Percentiles rank a stretch among this genome's conserved stretches.
These are phyloP conservation scores for Opisthograptis luteolata DNA, from an alignment of 2,888 invertebrate species.

Conservation along the genomic window DNA sequence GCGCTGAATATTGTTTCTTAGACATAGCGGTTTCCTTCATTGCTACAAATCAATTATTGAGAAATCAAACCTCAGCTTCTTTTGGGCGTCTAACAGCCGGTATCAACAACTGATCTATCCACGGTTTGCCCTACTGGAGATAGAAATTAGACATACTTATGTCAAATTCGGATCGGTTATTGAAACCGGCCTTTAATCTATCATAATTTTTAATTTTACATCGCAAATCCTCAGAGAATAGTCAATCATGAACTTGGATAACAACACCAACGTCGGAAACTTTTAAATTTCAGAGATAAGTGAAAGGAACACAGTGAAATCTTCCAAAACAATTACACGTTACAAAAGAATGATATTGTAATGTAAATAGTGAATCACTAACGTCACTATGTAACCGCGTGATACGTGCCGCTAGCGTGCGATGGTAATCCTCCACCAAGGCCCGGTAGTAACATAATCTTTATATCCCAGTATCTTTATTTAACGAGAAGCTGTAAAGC, in stretches of 20 bases:
- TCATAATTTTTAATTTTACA: too few relatives aligned
- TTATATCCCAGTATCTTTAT: constrained; percentile 30
- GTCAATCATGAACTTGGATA: too few relatives aligned
- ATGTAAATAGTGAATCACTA: constrained; percentile 4
- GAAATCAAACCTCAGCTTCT: too few relatives aligned
- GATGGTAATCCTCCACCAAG: constrained; percentile 48
- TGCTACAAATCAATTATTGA: too few relatives aligned
- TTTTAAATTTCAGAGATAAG: not conserved
- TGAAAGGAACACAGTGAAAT: not conserved
- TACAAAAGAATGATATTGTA: constrained; percentile 6
- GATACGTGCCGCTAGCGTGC: constrained; percentile 21
- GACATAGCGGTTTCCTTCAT: too few relatives aligned
- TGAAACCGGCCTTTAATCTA: too few relatives aligned
- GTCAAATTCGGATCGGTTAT: too few relatives aligned
- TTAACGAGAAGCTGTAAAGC: constrained; percentile 33
- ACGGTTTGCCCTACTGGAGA: too few relatives aligned
- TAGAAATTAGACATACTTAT: too few relatives aligned
- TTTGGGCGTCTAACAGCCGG: too few relatives aligned
- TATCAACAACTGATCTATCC: too few relatives aligned
- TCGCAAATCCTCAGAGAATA: not conserved
- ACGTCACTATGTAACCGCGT: constrained; percentile 38
- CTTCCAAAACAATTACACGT: constrained; percentile 1
- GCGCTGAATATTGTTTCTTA: too few relatives aligned
- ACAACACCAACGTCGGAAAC: not conserved
- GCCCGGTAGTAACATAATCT: constrained; percentile 45